phyloP scores from a whole-genome alignment of 1,140 invertebrate genomes.

The Drosophila lacteicornis region DNA sequence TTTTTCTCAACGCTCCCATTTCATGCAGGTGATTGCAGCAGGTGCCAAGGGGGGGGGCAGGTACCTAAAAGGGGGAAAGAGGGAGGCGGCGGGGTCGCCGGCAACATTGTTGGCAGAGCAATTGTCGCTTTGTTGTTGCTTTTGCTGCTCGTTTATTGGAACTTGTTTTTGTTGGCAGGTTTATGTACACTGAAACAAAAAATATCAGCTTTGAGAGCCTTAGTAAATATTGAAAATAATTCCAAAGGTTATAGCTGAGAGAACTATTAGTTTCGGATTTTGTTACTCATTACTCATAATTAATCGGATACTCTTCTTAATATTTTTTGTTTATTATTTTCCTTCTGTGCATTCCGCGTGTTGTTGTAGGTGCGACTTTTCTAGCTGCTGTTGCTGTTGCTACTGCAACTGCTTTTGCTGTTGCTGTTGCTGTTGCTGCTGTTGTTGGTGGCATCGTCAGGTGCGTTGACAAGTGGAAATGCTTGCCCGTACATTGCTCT shows the following conservation, averaged over 20 bases:
- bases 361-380: conserved; percentile 19
- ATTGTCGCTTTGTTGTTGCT: conserved; percentile 41
- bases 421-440: conserved; percentile 3
- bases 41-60: not conserved
- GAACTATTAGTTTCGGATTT: not conserved
- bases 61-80: conserved; percentile 8
- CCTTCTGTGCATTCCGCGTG: not conserved
- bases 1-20: conserved; percentile 39
- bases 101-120: conserved; percentile 65
- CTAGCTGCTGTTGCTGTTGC: not conserved
- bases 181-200: conserved; percentile 7
- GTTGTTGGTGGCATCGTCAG: conserved; percentile 55
- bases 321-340: not conserved
- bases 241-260: no score
- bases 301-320: not conserved
- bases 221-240: not conserved
- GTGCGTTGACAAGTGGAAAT: conserved; percentile 77
- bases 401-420: conserved; percentile 1
- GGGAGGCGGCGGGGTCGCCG: conserved; percentile 26
- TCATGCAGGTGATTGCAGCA: conserved; percentile 32
- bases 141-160: conserved; percentile 22
- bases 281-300: no score
- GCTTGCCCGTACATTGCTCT: conserved; percentile 78
- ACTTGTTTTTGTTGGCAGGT: conserved; percentile 40
- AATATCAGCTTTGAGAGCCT: no score